These are phyloP conservation scores for Calameuta idolon DNA, from an alignment of 2,888 invertebrate genomes.

Conservation along the genomic window DNA sequence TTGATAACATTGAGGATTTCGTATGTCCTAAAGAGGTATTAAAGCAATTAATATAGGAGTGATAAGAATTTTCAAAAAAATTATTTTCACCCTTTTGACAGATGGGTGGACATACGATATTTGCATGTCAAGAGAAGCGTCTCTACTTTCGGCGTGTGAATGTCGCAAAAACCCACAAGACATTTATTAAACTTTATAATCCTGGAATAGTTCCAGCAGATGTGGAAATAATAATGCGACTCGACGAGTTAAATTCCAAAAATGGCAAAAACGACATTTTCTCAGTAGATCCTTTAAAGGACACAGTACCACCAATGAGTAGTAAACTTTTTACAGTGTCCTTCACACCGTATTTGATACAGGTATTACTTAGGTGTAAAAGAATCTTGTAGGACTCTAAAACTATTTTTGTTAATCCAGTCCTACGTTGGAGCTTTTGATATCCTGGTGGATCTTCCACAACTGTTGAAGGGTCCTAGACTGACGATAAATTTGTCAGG, in stretches of 20 bases:
- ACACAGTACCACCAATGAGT: slow-evolving; percentile 61
- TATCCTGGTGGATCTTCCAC: slow-evolving; percentile 46
- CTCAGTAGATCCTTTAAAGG: slow-evolving; percentile 49
- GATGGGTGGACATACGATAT: slow-evolving; percentile 60
- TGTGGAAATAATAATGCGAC: slow-evolving; percentile 40
- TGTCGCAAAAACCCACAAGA: slow-evolving; percentile 54
- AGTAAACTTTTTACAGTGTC: slow-evolving; percentile 55
- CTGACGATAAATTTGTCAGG: slow-evolving; percentile 60
- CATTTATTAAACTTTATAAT: slow-evolving; percentile 64
- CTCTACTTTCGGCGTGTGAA: slow-evolving; percentile 65
- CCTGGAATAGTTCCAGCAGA: slow-evolving; percentile 59
- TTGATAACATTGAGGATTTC: slow-evolving; percentile 70
- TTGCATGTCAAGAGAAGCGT: slow-evolving; percentile 55
- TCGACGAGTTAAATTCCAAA: slow-evolving; percentile 38
- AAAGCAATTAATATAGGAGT: slow-evolving; percentile 6
- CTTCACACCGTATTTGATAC: slow-evolving; percentile 65
- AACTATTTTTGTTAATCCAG: slow-evolving; percentile 38
- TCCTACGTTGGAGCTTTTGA: slow-evolving; percentile 49
- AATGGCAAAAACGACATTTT: slow-evolving; percentile 51
- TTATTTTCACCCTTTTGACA: slow-evolving; percentile 31
- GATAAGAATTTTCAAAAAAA: not conserved
- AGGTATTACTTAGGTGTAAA: slow-evolving; percentile 48
- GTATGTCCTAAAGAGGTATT: slow-evolving; percentile 67
- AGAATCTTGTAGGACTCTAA: slow-evolving; percentile 14
- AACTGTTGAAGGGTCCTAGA: slow-evolving; percentile 31